These are phyloP conservation scores for Carduelis carduelis DNA, from an alignment of 2,797 vertebrate species.

Conservation along the genomic window DNA sequence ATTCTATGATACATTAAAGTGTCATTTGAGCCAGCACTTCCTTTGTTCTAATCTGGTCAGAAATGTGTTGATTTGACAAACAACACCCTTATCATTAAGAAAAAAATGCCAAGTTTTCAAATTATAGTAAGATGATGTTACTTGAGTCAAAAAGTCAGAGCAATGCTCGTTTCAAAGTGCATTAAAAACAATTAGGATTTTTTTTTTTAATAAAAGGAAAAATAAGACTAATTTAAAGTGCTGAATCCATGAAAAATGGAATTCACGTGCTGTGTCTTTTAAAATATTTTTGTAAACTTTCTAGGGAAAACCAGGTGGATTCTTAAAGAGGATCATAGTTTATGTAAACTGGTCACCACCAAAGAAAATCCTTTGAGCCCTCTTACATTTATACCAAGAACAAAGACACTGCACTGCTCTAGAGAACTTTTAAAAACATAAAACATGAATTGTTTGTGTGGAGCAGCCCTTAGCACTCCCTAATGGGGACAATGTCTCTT, in stretches of 20 bases:
- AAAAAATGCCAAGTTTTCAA: neutral
- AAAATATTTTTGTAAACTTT: neutral
- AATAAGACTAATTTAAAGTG: neutral
- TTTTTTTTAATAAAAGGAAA: neutral
- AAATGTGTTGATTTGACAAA: neutral
- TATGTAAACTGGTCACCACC: neutral
- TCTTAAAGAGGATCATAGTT: neutral
- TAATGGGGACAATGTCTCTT: neutral
- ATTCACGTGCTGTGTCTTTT: neutral
- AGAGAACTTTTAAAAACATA: neutral
- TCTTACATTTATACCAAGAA: neutral
- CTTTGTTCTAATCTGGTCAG: neutral
- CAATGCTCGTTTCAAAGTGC: neutral
- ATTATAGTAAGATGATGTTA: neutral
- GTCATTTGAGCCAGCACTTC: neutral
- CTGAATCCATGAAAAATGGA: neutral
- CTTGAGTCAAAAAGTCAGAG: neutral
- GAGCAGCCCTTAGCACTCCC: neutral
- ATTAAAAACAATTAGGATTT: neutral
- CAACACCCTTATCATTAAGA: neutral
- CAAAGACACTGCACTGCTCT: neutral
- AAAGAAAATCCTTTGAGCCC: neutral
- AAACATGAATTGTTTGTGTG: neutral
- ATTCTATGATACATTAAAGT: neutral
- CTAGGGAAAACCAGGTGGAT: neutral